These are phyloP conservation scores for Cyclina sinensis DNA, from an alignment of 1,140 invertebrate genomes.

Conservation along the genomic window DNA sequence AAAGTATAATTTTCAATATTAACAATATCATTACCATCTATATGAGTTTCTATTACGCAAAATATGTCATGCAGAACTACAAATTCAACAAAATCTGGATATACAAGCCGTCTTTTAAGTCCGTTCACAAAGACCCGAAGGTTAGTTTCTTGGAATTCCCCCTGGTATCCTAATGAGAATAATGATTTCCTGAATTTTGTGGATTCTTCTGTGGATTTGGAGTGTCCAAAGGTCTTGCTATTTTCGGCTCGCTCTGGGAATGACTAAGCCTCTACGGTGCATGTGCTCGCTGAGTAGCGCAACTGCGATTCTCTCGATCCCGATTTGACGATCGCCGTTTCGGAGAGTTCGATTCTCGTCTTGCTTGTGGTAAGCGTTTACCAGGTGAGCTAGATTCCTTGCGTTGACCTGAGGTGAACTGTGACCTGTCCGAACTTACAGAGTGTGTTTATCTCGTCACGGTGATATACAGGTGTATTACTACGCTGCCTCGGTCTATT, in stretches of 20 bases:
- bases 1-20: not conserved
- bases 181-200: not conserved
- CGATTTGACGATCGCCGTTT: not conserved
- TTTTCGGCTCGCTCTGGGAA: not conserved
- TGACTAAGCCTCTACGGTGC: not conserved
- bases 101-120: not conserved
- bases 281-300: not conserved
- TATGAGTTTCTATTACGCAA: not conserved
- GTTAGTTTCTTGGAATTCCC: not conserved
- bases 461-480: not conserved
- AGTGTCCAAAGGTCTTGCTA: too few relatives aligned
- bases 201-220: too few relatives aligned
- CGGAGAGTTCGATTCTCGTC: not conserved
- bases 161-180: not conserved
- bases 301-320: not conserved
- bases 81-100: slow-evolving; percentile 21
- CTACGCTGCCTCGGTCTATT: not conserved
- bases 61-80: not conserved
- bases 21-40: not conserved
- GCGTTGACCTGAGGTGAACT: not conserved
- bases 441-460: not conserved
- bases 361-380: not conserved
- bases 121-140: not conserved
- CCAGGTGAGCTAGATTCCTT: not conserved
- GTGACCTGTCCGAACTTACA: not conserved